A percentile compares a stretch with the other conserved stretches of the same genome.
phyloP scores from a whole-genome alignment of 2,113 vertebrate genomes.

The Scatophagus argus region DNA sequence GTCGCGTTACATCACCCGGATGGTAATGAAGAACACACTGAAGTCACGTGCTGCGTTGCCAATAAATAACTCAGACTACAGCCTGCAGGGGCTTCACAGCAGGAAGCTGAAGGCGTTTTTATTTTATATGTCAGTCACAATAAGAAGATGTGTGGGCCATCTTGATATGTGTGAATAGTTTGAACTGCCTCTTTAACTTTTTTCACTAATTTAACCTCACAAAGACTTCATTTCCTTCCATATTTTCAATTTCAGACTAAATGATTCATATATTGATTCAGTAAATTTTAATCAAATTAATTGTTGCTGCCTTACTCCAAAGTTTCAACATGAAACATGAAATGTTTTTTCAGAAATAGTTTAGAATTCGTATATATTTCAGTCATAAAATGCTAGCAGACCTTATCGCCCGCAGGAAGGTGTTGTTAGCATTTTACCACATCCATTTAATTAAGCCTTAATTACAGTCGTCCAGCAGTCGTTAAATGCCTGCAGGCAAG shows the following conservation, averaged over 20 bases:
- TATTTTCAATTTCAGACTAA: no score
- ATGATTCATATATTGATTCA: no score
- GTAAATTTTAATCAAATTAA: no score
- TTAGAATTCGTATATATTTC: background rate
- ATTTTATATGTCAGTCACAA: no score
- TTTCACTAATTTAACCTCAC: no score
- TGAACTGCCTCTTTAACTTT: no score
- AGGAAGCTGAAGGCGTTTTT: background rate
- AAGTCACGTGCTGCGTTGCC: background rate
- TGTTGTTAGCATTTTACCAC: background rate
- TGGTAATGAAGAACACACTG: constrained; percentile 17
- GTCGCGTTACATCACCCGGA: constrained; percentile 5
- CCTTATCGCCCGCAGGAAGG: background rate
- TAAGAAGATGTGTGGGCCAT: no score
- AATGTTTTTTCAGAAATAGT: no score
- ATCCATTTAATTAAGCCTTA: background rate
- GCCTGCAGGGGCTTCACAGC: background rate
- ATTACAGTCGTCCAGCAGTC: background rate
- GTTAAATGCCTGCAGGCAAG: background rate
- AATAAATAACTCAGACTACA: constrained; percentile 6
- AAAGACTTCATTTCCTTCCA: no score
- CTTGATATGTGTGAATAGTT: no score
- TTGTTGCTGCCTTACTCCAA: no score
- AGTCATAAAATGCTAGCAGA: background rate
- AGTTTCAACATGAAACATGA: no score